These are phyloP conservation scores for Bufo gargarizans DNA, from an alignment of 2,113 vertebrate genomes.

Conservation along the genomic window DNA sequence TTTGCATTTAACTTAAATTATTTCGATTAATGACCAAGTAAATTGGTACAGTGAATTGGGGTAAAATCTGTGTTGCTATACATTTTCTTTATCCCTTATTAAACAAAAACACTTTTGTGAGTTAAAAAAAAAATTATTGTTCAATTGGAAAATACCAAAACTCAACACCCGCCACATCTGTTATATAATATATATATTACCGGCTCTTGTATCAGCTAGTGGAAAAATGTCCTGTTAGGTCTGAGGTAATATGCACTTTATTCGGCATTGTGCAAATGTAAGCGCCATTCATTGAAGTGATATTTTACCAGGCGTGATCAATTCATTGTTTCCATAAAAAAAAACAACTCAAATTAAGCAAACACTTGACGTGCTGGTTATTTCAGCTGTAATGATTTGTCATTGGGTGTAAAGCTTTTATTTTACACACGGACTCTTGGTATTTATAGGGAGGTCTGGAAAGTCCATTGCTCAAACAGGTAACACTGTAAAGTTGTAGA, in stretches of 20 bases:
- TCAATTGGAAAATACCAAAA: not conserved
- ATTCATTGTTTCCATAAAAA: slow-evolving; percentile 23
- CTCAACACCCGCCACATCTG: not conserved
- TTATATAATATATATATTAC: not conserved
- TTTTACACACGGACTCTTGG: not conserved
- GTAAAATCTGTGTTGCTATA: not conserved
- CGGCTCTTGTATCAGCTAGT: not conserved
- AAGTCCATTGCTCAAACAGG: slow-evolving; percentile 2
- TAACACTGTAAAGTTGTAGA: slow-evolving; percentile 3
- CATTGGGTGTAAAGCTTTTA: slow-evolving; percentile 6
- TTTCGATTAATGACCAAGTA: not conserved
- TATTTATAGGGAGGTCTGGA: slow-evolving; percentile 26
- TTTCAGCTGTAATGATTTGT: slow-evolving; percentile 16
- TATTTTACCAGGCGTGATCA: slow-evolving; percentile 13
- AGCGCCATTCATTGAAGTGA: not conserved
- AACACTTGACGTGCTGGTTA: not conserved
- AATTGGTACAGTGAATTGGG: not conserved
- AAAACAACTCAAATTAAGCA: not conserved
- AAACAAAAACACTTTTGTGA: no score
- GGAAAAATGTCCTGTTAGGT: not conserved
- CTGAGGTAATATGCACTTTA: not conserved
- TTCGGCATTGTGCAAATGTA: not conserved
- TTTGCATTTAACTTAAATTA: no score
- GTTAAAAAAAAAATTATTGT: no score
- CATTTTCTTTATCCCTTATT: no score